Evolutionary conservation across 2,113 vertebrate species (phyloP).

Genomic region (Vulpes vulpes): DNA sequence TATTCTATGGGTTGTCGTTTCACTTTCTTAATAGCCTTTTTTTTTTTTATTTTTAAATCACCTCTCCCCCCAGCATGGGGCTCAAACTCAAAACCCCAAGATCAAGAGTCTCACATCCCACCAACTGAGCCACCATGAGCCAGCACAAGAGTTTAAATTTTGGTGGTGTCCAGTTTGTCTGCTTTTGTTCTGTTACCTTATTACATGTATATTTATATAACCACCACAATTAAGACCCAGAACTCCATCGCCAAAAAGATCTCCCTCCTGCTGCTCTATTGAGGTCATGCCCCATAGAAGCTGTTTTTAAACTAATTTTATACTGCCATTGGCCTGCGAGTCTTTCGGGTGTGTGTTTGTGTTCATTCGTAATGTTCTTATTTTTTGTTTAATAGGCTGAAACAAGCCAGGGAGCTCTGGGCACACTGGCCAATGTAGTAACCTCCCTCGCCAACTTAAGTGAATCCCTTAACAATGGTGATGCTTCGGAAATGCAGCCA

Average conservation of each 20-base stretch:
- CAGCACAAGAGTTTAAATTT: not conserved
- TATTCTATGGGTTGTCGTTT: not conserved
- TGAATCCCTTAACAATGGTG: constrained; percentile 96
- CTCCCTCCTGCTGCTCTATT: not conserved
- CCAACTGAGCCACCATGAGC: not conserved
- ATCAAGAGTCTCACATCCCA: not conserved
- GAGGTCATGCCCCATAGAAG: not conserved
- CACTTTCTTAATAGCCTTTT: not conserved
- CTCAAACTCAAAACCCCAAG: not conserved
- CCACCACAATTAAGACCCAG: not conserved
- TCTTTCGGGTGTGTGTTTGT: not conserved
- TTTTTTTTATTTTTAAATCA: not conserved
- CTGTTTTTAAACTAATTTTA: not conserved
- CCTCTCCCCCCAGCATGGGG: not conserved
- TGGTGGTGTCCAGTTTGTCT: not conserved
- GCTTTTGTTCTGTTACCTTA: not conserved
- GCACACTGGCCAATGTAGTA: constrained; percentile 98
- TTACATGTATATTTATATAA: not conserved
- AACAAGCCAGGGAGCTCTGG: constrained; percentile 95
- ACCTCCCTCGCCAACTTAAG: constrained; percentile 96
- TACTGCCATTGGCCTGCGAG: not conserved
- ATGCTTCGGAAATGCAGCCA: constrained; percentile 92
- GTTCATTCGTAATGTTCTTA: not conserved
- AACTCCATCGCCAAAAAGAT: not conserved
- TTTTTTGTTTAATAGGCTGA: constrained; percentile 90